Conservation (phyloP, 2,797 vertebrate genomes). For the Zalophus californianus region DNA sequence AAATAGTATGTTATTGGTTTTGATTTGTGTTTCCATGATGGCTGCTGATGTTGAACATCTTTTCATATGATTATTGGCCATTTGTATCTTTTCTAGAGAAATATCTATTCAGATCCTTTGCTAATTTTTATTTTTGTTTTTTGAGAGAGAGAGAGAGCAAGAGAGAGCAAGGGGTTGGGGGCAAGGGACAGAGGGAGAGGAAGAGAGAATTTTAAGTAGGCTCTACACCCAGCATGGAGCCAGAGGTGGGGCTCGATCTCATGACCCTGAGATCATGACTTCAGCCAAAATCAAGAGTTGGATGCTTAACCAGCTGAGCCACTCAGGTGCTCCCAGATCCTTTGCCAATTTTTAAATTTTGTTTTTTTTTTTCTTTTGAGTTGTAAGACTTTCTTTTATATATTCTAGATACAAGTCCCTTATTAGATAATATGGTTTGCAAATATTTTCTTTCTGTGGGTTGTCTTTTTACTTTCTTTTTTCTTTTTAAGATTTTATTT, state of each 20-base stretch:
- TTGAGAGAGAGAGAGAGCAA: not conserved
- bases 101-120: not conserved
- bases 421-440: not conserved
- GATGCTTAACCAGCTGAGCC: not conserved
- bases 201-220: not conserved
- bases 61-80: not conserved
- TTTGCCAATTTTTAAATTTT: not conserved
- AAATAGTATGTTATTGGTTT: constrained; percentile 6
- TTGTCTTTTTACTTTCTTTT: not conserved
- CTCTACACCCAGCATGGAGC: not conserved
- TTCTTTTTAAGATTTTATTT: not conserved
- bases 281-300: not conserved
- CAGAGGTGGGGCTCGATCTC: not conserved
- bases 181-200: not conserved
- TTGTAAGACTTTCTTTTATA: not conserved
- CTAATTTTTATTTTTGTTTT: not conserved
- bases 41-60: not conserved
- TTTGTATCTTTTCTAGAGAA: not conserved
- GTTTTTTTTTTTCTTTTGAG: not conserved
- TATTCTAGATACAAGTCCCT: not conserved
- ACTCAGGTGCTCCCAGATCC: not conserved
- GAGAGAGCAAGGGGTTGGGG: not conserved
- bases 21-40: not conserved
- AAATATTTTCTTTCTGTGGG: not conserved
- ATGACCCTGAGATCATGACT: not conserved